Conservation (phyloP, 1,140 invertebrate species). For the Yoshiicerus persimilis region DNA sequence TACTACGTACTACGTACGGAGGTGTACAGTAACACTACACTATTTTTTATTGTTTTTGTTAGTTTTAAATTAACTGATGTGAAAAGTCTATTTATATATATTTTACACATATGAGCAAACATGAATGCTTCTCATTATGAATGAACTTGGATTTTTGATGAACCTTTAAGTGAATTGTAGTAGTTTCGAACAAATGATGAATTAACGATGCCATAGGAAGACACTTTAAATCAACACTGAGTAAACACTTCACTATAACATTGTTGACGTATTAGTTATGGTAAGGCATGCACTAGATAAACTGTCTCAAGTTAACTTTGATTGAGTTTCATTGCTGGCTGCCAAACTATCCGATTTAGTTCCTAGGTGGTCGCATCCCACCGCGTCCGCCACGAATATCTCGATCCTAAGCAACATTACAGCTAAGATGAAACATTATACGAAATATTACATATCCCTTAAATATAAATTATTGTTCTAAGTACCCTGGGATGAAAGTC, state of each 20-base stretch:
- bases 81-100: not conserved
- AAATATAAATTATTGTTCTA: not conserved
- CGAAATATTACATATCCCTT: not conserved
- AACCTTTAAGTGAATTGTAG: not conserved
- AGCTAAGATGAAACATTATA: not conserved
- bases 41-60: conserved; percentile 1
- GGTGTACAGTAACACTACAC: not conserved
- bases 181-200: not conserved
- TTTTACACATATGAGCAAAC: not conserved
- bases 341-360: conserved; percentile 13
- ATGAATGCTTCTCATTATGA: not conserved
- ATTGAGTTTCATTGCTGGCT: not conserved
- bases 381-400: conserved; percentile 23
- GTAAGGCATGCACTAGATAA: not conserved
- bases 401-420: not conserved
- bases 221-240: conserved; percentile 8
- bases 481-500: conserved; percentile 38
- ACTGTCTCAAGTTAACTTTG: not conserved
- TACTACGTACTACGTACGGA: not conserved
- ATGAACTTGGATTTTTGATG: not conserved
- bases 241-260: not conserved
- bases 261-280: not conserved
- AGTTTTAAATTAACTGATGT: not conserved
- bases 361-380: conserved; percentile 22
- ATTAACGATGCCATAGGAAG: not conserved